Evolutionary conservation across 2,113 vertebrate genomes (phyloP).

Genomic region (Bucco capensis): DNA sequence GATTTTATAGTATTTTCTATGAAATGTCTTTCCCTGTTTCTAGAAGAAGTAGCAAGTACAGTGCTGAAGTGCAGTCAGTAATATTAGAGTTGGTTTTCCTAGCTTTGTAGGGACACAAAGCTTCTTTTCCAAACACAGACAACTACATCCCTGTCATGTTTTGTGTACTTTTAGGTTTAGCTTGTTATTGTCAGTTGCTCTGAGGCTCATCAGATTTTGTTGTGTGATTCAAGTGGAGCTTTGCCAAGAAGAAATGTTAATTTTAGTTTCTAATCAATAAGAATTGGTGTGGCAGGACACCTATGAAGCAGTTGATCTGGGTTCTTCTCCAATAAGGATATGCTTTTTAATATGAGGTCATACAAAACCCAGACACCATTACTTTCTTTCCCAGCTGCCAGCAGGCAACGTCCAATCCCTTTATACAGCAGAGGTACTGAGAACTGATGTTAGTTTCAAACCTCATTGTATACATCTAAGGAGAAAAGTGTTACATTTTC

Average conservation of each 20-base stretch:
- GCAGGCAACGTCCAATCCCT: not conserved
- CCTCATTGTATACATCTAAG: not conserved
- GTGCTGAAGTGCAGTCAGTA: not conserved
- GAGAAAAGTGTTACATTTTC: slow-evolving; percentile 26
- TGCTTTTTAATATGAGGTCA: slow-evolving; percentile 1
- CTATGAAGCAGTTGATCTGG: not conserved
- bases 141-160: not conserved
- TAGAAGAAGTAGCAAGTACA: not conserved
- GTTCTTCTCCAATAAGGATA: not conserved
- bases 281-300: not conserved
- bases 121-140: not conserved
- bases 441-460: not conserved
- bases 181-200: not conserved
- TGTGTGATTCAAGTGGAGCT: not conserved
- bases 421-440: not conserved
- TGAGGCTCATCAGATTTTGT: not conserved
- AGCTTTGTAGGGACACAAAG: not conserved
- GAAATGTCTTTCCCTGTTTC: not conserved
- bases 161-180: not conserved
- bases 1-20: not conserved
- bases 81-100: not conserved
- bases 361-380: not conserved
- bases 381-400: not conserved
- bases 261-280: slow-evolving; percentile 30
- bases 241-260: not conserved